phyloP scores from a whole-genome alignment of 37 sponge, comb jelly and placozoan genomes.

The Geodia barretti region DNA sequence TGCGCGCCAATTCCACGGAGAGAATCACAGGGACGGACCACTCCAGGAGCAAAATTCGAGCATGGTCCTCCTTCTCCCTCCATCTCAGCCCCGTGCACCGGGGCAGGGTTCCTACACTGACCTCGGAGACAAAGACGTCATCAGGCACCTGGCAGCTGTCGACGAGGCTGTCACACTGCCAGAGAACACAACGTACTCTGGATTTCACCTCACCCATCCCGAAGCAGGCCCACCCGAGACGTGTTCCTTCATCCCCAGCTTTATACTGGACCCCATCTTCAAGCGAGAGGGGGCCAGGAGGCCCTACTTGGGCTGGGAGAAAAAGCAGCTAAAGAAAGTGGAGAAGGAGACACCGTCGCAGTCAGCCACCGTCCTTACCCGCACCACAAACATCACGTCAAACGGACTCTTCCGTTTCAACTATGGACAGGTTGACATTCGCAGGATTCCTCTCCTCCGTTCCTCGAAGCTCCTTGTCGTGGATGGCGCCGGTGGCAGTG shows the following conservation, averaged over 20 bases:
- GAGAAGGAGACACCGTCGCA: slow-evolving; percentile 57
- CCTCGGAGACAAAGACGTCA: slow-evolving; percentile 39
- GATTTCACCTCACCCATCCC: slow-evolving; percentile 47
- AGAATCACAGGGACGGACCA: slow-evolving; percentile 6
- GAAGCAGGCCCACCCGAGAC: too few relatives aligned
- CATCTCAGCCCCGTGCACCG: not conserved
- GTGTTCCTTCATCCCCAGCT: slow-evolving; percentile 14
- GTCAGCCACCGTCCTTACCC: slow-evolving; percentile 14
- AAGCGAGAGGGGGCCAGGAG: not conserved
- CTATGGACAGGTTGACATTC: slow-evolving; percentile 72
- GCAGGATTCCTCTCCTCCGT: slow-evolving; percentile 60
- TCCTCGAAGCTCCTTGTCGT: slow-evolving; percentile 61
- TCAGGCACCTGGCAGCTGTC: slow-evolving; percentile 44
- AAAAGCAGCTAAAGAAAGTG: slow-evolving; percentile 49
- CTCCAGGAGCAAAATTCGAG: slow-evolving; percentile 55
- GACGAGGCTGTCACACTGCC: slow-evolving; percentile 24
- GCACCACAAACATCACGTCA: slow-evolving; percentile 18
- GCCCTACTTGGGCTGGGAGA: slow-evolving; percentile 59
- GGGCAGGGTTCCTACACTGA: slow-evolving; percentile 4
- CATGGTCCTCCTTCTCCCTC: slow-evolving; percentile 48
- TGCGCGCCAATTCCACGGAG: slow-evolving; percentile 67
- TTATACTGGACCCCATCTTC: not conserved
- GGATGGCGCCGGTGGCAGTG: slow-evolving; percentile 52
- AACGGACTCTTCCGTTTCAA: slow-evolving; percentile 32
- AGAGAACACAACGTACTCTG: slow-evolving; percentile 52